A percentile compares a stretch with the other conserved stretches of the same genome.
Conservation (phyloP, 2,888 invertebrate genomes). For the Dynastes grantii region DNA sequence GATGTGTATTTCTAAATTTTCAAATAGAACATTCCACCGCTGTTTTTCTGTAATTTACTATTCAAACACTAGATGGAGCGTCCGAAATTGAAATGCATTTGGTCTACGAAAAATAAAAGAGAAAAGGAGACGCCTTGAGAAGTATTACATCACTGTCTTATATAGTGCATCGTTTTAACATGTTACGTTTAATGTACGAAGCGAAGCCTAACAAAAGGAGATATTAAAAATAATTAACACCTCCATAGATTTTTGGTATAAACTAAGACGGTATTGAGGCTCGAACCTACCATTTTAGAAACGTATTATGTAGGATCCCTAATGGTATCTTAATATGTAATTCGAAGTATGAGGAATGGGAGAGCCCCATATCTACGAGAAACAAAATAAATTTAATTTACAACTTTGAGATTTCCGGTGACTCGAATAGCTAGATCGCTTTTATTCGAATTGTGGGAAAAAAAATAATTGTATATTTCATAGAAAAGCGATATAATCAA, state of each 20-base stretch:
- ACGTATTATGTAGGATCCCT: not conserved
- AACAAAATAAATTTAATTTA: slow-evolving; percentile 24
- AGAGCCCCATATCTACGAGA: not conserved
- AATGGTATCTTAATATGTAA: not conserved
- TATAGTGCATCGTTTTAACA: slow-evolving; percentile 45
- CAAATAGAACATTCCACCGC: slow-evolving; percentile 39
- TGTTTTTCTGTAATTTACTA: slow-evolving; percentile 44
- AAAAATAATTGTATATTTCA: not conserved
- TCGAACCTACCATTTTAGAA: slow-evolving; percentile 15
- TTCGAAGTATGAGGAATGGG: not conserved
- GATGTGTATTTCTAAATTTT: slow-evolving; percentile 43
- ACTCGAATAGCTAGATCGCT: not conserved
- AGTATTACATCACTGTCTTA: slow-evolving; percentile 42
- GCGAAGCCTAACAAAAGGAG: slow-evolving; percentile 46
- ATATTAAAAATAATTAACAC: slow-evolving; percentile 52
- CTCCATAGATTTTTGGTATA: slow-evolving; percentile 38
- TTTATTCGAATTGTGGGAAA: slow-evolving; percentile 9
- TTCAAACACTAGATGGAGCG: slow-evolving; percentile 43
- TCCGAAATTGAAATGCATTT: slow-evolving; percentile 45
- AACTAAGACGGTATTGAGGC: slow-evolving; percentile 13
- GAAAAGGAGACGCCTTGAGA: slow-evolving; percentile 18
- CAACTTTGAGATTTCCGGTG: slow-evolving; percentile 22
- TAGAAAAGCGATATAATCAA: not conserved
- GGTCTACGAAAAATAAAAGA: slow-evolving; percentile 33
- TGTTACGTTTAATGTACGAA: slow-evolving; percentile 44